These are phyloP conservation scores for Pristionchus exspectatus DNA, from an alignment of 2,888 invertebrate genomes.

Conservation along the genomic window DNA sequence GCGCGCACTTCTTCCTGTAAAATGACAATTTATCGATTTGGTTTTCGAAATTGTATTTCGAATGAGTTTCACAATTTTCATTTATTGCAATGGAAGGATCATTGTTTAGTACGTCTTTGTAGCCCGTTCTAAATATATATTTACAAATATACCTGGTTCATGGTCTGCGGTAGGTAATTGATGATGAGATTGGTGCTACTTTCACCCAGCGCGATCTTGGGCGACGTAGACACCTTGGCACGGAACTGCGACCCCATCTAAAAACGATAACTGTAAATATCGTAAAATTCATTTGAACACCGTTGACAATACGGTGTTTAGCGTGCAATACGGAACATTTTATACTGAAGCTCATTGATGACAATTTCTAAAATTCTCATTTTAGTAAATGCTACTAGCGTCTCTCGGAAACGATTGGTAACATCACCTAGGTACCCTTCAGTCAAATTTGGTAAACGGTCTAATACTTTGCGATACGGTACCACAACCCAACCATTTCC, in stretches of 20 bases:
- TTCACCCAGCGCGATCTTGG: conserved; percentile 68
- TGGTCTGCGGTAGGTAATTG: conserved; percentile 99
- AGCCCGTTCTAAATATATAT: background rate
- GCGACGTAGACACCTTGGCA: conserved; percentile 61
- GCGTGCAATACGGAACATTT: background rate
- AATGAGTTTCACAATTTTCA: background rate
- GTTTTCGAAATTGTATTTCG: too few species aligned
- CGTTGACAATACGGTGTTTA: too few species aligned
- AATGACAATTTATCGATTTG: background rate
- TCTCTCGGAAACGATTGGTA: too few species aligned
- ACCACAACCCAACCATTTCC: background rate
- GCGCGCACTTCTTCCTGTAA: conserved; percentile 92
- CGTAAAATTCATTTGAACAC: too few species aligned
- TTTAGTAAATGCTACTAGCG: too few species aligned
- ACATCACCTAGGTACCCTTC: too few species aligned
- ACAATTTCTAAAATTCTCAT: background rate
- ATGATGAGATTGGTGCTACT: conserved; percentile 95
- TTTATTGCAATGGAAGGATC: background rate
- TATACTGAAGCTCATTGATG: background rate
- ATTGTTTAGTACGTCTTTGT: background rate
- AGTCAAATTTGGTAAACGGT: too few species aligned
- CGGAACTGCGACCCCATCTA: conserved; percentile 44
- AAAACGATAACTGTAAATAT: background rate
- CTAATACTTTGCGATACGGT: background rate
- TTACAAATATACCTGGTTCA: conserved; percentile 84